Conservation (phyloP, 2,888 invertebrate species). For the Pristionchus fissidentatus region DNA sequence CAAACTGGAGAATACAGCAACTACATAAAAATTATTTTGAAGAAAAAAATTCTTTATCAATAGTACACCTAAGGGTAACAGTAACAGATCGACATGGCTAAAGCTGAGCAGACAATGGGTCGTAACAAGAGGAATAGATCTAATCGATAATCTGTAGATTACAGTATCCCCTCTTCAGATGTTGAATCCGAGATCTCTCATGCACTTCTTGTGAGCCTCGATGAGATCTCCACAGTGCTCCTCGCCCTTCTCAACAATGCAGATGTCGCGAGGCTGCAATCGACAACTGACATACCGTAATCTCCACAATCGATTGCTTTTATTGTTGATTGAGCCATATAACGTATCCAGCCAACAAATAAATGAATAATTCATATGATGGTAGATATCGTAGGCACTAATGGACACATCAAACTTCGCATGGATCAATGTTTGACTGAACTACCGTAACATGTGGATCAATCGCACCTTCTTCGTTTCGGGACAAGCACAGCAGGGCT, state of each 20-base stretch:
- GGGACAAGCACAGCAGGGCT: slow-evolving; percentile 79
- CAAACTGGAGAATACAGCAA: neutral
- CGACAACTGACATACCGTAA: neutral
- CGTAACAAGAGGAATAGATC: slow-evolving; percentile 11
- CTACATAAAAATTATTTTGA: neutral
- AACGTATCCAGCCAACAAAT: slow-evolving; percentile 26
- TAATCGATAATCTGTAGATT: neutral
- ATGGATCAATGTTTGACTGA: too few species aligned
- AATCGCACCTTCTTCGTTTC: slow-evolving; percentile 77
- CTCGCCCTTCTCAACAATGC: slow-evolving; percentile 81
- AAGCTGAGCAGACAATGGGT: neutral
- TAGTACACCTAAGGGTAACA: neutral
- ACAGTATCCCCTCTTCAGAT: slow-evolving; percentile 81
- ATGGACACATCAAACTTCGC: too few species aligned
- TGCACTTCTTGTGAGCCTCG: slow-evolving; percentile 95
- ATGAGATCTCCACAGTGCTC: slow-evolving; percentile 90
- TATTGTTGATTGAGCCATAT: neutral
- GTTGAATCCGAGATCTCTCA: slow-evolving; percentile 95
- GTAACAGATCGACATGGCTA: slow-evolving; percentile 11
- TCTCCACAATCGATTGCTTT: neutral
- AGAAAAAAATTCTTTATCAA: neutral
- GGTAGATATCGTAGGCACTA: too few species aligned
- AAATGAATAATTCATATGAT: neutral
- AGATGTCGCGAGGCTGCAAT: slow-evolving; percentile 77
- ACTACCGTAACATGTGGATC: neutral